Evolutionary conservation across 1,140 invertebrate genomes (phyloP), one percentile per base, ranked within the genome.

Genomic region (Lutraria rhynchaena): DNA sequence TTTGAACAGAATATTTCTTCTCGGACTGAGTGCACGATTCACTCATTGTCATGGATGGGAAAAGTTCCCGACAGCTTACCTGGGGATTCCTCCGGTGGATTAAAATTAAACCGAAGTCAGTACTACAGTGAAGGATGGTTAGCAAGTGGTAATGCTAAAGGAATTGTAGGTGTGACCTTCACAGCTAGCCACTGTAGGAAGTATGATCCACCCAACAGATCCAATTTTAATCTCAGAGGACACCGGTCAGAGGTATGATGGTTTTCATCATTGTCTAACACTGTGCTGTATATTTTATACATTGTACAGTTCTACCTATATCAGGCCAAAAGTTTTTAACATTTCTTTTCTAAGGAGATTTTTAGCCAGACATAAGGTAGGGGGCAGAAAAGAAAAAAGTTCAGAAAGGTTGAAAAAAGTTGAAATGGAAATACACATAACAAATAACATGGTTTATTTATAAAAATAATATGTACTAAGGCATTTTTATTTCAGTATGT

Each of bases 41-140:
- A 98, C 83, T 97, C 97, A 84, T 94, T 99, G 88, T 98, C 97
- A 88, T 99, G 98, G 98, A 99, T 99, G 98, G 97, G 97, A 85
- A 98, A 98, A 93, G 97, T 98, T 85, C 97, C 97, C 75, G 98
- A 99, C 92, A 96, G 98, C 89, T 96, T 97, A 35, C 96, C 98
- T 95, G 96, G 87, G 29, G 89, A 92, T 37, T 80, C 84, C 58
- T 86, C 77, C 19, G 86, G 87, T 27, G 92, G 93, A 3, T 93
- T 93, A 97, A 98, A 98, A 93, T 92, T 99, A 83, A 98, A 98
- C 92, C 95, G 97, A 82, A 96, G 96, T 86, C 98, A 98, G 94
- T 99, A 99, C 92, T 99, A 99, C 90, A 97, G 98, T 93, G 98
- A 99, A 92, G 98, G 98, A n/a, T 99, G 98, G 98, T 93, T 99